phyloP scores from a whole-genome alignment of 2,113 vertebrate genomes.

The Pygoscelis adeliae region DNA sequence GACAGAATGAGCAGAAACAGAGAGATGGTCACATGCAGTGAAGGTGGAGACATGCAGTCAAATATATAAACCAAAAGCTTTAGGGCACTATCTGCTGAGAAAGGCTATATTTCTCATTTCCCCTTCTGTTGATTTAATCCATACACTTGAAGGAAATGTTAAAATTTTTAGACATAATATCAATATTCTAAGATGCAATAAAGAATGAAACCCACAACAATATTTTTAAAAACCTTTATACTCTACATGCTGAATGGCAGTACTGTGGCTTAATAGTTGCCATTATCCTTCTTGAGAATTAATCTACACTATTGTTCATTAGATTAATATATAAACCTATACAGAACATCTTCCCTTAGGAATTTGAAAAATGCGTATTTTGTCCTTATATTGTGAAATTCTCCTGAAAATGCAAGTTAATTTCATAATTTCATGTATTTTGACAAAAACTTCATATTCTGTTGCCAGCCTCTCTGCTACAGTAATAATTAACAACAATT shows the following conservation, averaged over 20 bases:
- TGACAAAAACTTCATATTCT: not conserved
- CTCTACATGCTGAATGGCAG: not conserved
- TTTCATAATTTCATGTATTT: not conserved
- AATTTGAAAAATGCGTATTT: not conserved
- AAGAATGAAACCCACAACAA: not conserved
- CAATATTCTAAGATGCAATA: not conserved
- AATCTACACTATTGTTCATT: not conserved
- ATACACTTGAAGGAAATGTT: not conserved
- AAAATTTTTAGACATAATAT: not conserved
- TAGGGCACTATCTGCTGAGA: not conserved
- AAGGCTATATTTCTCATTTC: not conserved
- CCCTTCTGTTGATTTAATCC: not conserved
- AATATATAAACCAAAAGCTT: not conserved
- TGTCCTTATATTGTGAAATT: not conserved
- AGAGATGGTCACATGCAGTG: conserved; percentile 70
- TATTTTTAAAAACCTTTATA: not conserved
- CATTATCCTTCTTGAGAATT: not conserved
- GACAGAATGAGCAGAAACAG: conserved; percentile 70
- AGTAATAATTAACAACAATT: not conserved
- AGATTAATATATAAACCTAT: not conserved
- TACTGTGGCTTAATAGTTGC: not conserved
- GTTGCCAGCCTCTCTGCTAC: not conserved
- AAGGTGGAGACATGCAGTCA: conserved; percentile 49
- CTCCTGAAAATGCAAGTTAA: not conserved
- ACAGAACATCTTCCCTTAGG: not conserved